These are phyloP conservation scores for Hemitrygon akajei DNA, from an alignment of 2,797 vertebrate species.

Conservation along the genomic window DNA sequence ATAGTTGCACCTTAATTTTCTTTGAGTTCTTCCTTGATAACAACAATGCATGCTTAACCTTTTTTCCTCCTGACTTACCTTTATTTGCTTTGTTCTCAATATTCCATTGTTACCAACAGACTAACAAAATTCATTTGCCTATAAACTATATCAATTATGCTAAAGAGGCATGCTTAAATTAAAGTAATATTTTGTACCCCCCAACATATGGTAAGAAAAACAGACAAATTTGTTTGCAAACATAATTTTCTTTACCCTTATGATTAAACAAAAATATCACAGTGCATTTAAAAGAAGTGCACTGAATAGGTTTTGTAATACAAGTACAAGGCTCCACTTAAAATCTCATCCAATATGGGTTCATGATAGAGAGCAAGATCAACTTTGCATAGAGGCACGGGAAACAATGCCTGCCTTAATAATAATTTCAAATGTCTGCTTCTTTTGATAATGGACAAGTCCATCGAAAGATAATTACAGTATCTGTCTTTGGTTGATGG, in stretches of 20 bases:
- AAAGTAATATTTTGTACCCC: background rate
- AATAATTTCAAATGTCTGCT: no score
- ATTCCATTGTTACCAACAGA: background rate
- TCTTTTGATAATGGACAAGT: background rate
- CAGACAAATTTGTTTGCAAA: background rate
- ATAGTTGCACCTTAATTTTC: background rate
- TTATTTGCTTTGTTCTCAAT: background rate
- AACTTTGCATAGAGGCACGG: no score
- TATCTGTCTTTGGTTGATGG: background rate
- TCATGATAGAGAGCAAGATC: no score
- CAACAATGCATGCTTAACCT: background rate
- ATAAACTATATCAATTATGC: background rate
- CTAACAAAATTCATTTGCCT: background rate
- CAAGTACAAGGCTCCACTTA: background rate
- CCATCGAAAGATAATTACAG: background rate
- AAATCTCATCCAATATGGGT: no score
- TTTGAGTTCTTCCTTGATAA: background rate
- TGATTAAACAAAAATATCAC: background rate
- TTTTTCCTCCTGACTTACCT: background rate
- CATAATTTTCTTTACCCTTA: background rate
- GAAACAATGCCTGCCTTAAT: no score
- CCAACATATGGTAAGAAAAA: background rate
- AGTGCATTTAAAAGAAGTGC: background rate
- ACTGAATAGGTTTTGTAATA: background rate
- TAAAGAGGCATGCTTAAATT: background rate